Evolutionary conservation across 2,113 vertebrate species (phyloP).

Genomic region (Atlantisia rogersi): DNA sequence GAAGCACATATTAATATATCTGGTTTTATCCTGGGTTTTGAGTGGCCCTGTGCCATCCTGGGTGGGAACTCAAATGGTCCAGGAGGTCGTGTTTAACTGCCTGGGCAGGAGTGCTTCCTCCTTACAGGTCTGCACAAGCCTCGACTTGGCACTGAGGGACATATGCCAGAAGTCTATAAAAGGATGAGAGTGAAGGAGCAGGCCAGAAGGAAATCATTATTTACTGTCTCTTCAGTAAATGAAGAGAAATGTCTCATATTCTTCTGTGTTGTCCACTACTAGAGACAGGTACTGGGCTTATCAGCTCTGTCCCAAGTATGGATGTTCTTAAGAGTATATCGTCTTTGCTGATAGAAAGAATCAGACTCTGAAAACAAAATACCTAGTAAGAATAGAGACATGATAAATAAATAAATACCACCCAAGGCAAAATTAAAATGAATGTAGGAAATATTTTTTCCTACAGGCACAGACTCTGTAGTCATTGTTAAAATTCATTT

Average conservation of each 20-base stretch:
- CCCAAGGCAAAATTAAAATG: not conserved
- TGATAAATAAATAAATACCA: not conserved
- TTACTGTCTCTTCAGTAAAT: not conserved
- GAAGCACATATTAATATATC: not conserved
- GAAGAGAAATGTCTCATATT: not conserved
- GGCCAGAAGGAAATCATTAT: not conserved
- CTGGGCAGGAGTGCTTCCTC: not conserved
- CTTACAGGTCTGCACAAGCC: not conserved
- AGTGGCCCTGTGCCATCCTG: not conserved
- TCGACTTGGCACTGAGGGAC: not conserved
- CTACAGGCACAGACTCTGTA: not conserved
- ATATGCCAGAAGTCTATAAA: not conserved
- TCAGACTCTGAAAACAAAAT: not conserved
- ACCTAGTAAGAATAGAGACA: not conserved
- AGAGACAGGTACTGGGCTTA: not conserved
- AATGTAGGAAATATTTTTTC: not conserved
- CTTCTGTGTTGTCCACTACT: not conserved
- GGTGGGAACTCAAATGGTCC: rapidly evolving
- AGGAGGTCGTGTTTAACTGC: not conserved
- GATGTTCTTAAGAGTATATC: not conserved
- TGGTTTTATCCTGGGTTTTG: not conserved
- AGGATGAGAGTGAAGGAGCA: not conserved
- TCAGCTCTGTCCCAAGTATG: not conserved
- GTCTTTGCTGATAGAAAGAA: not conserved
- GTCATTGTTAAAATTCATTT: not conserved